Conservation (phyloP, 2,888 invertebrate species). For the Calliphora vomitoria region DNA sequence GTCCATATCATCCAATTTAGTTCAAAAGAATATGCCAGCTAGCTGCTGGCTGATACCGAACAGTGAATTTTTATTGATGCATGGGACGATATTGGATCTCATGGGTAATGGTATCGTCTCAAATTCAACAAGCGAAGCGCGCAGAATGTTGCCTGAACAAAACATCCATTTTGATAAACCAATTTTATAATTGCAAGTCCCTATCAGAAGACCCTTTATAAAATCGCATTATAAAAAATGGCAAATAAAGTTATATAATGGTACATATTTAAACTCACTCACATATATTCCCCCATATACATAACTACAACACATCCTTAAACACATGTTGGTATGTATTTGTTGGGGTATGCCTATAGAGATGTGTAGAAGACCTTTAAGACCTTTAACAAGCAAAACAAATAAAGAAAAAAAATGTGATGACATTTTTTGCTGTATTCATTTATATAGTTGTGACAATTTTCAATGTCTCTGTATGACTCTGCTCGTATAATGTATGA, state of each 20-base stretch:
- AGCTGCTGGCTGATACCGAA: too few species aligned
- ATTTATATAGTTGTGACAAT: conserved; percentile 13
- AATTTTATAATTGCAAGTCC: not conserved
- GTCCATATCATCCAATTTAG: too few species aligned
- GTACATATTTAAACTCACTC: not conserved
- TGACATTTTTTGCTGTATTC: not conserved
- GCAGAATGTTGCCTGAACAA: too few species aligned
- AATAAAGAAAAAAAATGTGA: conserved; percentile 16
- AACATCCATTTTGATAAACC: too few species aligned
- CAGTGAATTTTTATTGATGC: too few species aligned
- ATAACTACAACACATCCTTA: not conserved
- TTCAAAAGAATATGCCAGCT: too few species aligned
- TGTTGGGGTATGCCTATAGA: not conserved
- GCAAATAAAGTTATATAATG: conserved; percentile 1
- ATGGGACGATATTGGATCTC: too few species aligned
- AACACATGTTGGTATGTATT: not conserved
- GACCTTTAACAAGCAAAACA: conserved; percentile 2
- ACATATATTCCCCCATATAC: not conserved
- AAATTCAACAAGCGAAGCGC: too few species aligned
- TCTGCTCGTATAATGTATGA: not conserved
- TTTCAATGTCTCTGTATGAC: not conserved
- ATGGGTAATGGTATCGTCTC: too few species aligned
- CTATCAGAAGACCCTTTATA: not conserved
- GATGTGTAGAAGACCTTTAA: not conserved
- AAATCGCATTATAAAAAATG: not conserved